These are phyloP conservation scores for Athalia cordata DNA, from an alignment of 2,888 invertebrate genomes.

Conservation along the genomic window DNA sequence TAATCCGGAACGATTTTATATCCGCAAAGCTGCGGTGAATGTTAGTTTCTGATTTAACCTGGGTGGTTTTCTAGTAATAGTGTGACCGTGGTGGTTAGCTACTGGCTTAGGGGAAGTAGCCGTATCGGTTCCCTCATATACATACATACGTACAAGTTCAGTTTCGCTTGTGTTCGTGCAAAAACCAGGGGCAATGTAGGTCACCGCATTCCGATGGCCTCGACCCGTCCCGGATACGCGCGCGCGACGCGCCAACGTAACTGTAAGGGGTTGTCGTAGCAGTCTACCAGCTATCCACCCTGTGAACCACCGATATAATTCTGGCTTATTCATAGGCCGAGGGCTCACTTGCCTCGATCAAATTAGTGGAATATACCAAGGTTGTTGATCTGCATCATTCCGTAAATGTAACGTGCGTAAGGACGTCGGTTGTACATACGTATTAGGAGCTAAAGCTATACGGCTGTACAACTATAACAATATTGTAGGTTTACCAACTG, in stretches of 20 bases:
- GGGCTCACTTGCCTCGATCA: slow-evolving; percentile 7
- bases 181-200: slow-evolving; percentile 31
- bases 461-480: no score
- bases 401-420: background rate
- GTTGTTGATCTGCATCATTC: slow-evolving; percentile 12
- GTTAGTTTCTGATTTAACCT: slow-evolving; percentile 21
- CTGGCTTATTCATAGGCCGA: slow-evolving; percentile 5
- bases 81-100: slow-evolving; percentile 9
- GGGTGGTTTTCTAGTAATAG: slow-evolving; percentile 8
- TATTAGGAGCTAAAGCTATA: no score
- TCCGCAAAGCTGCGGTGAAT: slow-evolving; percentile 1
- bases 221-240: slow-evolving; percentile 24
- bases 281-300: background rate
- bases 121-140: background rate
- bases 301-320: slow-evolving; percentile 1
- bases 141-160: no score
- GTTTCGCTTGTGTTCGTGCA: background rate
- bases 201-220: slow-evolving; percentile 29
- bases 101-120: slow-evolving; percentile 15
- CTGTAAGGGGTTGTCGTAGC: background rate
- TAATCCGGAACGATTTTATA: background rate
- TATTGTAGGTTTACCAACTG: no score
- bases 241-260: slow-evolving; percentile 2
- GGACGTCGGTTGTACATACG: no score
- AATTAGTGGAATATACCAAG: slow-evolving; percentile 12